phyloP scores from a whole-genome alignment of 2,797 vertebrate genomes.

The Odontamblyopus lacepedii region DNA sequence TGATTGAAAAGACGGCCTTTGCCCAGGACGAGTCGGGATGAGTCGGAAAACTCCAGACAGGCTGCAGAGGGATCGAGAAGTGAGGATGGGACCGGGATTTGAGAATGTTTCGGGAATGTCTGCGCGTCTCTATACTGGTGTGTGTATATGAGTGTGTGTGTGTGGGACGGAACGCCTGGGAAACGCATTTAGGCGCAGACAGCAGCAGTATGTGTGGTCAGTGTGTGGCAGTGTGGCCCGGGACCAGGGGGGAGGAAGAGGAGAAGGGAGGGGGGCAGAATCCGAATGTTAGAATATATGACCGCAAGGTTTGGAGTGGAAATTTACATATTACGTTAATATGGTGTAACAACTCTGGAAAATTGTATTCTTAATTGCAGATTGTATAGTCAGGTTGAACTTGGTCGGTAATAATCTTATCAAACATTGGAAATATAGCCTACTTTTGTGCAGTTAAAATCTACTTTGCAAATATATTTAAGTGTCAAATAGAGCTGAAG shows the following conservation, averaged over 20 bases:
- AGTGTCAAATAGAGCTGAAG: too few relatives aligned
- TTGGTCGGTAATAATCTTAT: too few relatives aligned
- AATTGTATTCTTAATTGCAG: too few relatives aligned
- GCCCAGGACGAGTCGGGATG: constrained; percentile 69
- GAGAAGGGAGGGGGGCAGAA: constrained; percentile 49
- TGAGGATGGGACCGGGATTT: constrained; percentile 61
- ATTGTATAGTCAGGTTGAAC: too few relatives aligned
- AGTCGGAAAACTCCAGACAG: constrained; percentile 56
- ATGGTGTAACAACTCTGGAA: background rate
- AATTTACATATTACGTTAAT: background rate
- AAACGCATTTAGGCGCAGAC: constrained; percentile 73
- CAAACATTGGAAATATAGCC: too few relatives aligned
- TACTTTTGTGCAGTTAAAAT: too few relatives aligned
- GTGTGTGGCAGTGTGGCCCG: constrained; percentile 63
- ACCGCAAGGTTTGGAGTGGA: background rate
- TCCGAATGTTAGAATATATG: constrained; percentile 33
- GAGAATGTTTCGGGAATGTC: constrained; percentile 22
- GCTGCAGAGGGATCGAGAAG: constrained; percentile 57
- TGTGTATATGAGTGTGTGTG: constrained; percentile 37
- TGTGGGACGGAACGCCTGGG: constrained; percentile 62
- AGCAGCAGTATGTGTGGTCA: constrained; percentile 71
- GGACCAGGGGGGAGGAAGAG: constrained; percentile 53
- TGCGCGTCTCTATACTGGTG: constrained; percentile 8
- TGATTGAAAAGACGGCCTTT: constrained; percentile 53
- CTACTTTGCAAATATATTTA: too few relatives aligned